phyloP scores from a whole-genome alignment of 2,113 vertebrate species.

The Chamaetylas fuelleborni region DNA sequence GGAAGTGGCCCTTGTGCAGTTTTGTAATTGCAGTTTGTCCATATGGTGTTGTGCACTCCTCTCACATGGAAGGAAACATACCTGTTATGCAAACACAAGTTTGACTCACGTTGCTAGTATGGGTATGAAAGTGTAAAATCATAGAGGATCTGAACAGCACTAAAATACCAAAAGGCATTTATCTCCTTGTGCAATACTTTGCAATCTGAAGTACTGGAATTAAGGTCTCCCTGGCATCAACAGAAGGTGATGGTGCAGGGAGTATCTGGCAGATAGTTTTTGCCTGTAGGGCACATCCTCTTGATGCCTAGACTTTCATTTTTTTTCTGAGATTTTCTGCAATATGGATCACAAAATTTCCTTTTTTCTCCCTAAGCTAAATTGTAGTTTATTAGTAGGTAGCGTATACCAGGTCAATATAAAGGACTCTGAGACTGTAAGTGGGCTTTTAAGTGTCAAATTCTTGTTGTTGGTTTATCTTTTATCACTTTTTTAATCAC shows the following conservation, averaged over 20 bases:
- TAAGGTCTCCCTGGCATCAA: not conserved
- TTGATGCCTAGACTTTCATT: not conserved
- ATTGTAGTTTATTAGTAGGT: not conserved
- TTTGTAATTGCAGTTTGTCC: not conserved
- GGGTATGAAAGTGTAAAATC: not conserved
- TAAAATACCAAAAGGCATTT: not conserved
- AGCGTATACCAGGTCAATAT: not conserved
- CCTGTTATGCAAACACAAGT: not conserved
- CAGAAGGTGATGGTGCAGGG: not conserved
- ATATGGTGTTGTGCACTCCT: not conserved
- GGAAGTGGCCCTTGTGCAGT: not conserved
- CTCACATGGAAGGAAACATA: not conserved
- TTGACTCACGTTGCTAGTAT: not conserved
- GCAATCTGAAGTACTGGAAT: not conserved
- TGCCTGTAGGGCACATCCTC: not conserved
- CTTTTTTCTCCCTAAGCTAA: not conserved
- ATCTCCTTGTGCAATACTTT: not conserved
- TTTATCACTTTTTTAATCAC: not conserved
- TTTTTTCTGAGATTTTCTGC: not conserved
- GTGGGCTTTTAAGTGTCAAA: not conserved
- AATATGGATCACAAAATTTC: not conserved
- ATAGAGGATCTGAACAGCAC: fast-evolving
- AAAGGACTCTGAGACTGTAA: not conserved
- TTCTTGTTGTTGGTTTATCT: not conserved
- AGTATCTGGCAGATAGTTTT: not conserved